These are phyloP conservation scores for Ciconia nigra DNA, from an alignment of 2,797 vertebrate species.

Conservation along the genomic window DNA sequence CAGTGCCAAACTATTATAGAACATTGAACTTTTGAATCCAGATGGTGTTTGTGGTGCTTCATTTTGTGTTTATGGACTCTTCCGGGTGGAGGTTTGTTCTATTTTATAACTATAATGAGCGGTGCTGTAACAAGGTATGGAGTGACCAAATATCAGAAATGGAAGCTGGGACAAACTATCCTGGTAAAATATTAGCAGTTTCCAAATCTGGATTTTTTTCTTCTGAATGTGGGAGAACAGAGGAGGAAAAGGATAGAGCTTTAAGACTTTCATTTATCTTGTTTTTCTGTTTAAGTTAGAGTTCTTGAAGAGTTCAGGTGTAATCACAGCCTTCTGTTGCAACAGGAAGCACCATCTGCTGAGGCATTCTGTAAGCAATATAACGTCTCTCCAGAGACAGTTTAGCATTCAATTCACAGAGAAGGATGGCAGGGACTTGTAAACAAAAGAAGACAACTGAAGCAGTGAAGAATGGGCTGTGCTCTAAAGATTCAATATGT, in stretches of 20 bases:
- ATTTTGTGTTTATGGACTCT: conserved; percentile 48
- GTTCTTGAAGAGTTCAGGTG: conserved; percentile 84
- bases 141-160: conserved; percentile 1
- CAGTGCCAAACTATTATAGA: conserved; percentile 4
- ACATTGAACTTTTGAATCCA: conserved; percentile 23
- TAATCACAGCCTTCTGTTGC: conserved; percentile 83
- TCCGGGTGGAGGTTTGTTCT: neutral
- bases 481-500: conserved; percentile 77
- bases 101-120: conserved; percentile 11
- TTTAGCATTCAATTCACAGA: conserved; percentile 84
- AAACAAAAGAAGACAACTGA: conserved; percentile 82
- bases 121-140: neutral
- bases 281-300: conserved; percentile 69
- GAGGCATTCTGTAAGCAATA: conserved; percentile 80
- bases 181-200: neutral
- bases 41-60: conserved; percentile 23
- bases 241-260: conserved; percentile 42
- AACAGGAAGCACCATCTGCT: conserved; percentile 82
- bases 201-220: neutral
- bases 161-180: neutral
- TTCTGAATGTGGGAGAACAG: neutral
- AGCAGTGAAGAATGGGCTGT: conserved; percentile 74
- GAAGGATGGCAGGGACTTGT: conserved; percentile 79
- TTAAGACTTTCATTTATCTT: conserved; percentile 75
- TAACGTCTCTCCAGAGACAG: conserved; percentile 79